A percentile compares a stretch with the other conserved stretches of the same genome.
Evolutionary conservation across 1,140 invertebrate species (phyloP).

Genomic region (Procambarus clarkii): DNA sequence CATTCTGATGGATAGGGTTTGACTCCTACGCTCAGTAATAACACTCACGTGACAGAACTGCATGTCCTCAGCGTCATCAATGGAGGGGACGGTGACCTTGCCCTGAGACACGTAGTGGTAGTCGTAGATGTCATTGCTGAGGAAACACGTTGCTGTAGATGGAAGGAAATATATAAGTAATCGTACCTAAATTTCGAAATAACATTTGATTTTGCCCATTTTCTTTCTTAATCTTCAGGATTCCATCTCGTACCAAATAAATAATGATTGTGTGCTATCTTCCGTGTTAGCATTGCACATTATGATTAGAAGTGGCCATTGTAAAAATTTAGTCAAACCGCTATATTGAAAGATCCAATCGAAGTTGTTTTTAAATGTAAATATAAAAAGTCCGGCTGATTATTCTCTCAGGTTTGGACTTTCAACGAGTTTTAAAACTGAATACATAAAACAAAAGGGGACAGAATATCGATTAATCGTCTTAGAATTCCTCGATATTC

Average conservation of each 20-base stretch:
- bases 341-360: not conserved
- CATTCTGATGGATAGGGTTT: too few species aligned
- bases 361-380: not conserved
- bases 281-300: not conserved
- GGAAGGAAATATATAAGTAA: not conserved
- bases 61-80: conserved; percentile 55
- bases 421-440: not conserved
- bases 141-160: too few species aligned
- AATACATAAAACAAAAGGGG: not conserved
- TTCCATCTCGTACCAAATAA: not conserved
- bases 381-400: not conserved
- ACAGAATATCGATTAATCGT: not conserved
- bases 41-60: conserved; percentile 33
- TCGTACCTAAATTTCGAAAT: not conserved
- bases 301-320: not conserved
- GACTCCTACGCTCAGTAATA: too few species aligned
- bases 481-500: conserved; percentile 1
- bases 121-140: conserved; percentile 79
- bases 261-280: not conserved
- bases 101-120: conserved; percentile 55
- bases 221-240: not conserved
- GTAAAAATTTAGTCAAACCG: not conserved
- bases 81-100: conserved; percentile 61
- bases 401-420: conserved; percentile 3
- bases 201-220: not conserved